These are phyloP conservation scores for Sylvia borin DNA, from an alignment of 2,797 vertebrate genomes.

Conservation along the genomic window DNA sequence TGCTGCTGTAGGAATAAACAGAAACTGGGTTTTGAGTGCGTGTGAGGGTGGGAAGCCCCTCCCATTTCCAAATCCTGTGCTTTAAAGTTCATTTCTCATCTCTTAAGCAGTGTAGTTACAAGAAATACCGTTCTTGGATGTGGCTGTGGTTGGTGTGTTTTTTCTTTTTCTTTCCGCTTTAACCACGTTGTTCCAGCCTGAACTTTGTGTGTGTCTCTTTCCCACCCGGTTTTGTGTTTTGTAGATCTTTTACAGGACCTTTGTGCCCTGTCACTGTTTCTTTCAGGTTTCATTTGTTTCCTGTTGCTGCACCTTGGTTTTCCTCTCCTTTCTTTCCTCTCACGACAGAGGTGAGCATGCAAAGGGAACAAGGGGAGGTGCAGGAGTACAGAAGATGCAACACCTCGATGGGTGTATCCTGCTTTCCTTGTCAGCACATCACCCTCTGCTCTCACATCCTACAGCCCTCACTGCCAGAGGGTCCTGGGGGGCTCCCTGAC, in stretches of 20 bases:
- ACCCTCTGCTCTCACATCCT: background rate
- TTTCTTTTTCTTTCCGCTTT: background rate
- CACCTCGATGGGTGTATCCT: background rate
- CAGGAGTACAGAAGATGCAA: background rate
- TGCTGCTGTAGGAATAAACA: background rate
- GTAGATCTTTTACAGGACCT: background rate
- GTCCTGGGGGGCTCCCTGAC: accelerated
- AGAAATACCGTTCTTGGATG: background rate
- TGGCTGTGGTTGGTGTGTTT: background rate
- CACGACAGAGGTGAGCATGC: accelerated
- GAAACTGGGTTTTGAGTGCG: background rate
- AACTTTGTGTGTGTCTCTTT: background rate
- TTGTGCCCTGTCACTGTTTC: accelerated
- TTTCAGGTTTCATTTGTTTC: background rate
- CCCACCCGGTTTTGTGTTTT: background rate
- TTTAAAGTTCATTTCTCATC: background rate
- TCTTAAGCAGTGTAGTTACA: background rate
- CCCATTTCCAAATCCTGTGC: background rate
- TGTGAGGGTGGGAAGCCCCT: background rate
- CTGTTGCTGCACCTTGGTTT: background rate
- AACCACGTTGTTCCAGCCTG: background rate
- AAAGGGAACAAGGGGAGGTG: background rate
- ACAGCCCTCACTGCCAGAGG: background rate
- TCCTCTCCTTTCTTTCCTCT: background rate
- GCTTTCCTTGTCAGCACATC: background rate